A percentile compares a stretch with the other conserved stretches of the same genome.
Conservation (phyloP, 2,888 invertebrate species). For the Stenurella melanura region DNA sequence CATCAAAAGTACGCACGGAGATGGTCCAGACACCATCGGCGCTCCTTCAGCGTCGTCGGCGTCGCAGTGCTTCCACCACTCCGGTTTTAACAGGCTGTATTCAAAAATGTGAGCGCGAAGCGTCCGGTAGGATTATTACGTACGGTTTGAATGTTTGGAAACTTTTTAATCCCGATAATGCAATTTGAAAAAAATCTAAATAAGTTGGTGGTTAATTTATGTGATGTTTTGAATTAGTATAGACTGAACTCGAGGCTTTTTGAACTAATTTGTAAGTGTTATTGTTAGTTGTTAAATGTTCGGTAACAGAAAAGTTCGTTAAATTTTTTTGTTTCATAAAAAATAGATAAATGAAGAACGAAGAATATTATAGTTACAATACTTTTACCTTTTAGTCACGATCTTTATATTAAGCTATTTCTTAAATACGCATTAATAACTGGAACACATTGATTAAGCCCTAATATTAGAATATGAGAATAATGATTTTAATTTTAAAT, state of each 20-base stretch:
- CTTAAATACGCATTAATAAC: too few species aligned
- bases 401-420: too few species aligned
- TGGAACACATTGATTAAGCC: too few species aligned
- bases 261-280: not conserved
- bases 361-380: too few species aligned
- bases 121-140: conserved; percentile 2
- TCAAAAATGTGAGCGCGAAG: conserved; percentile 36
- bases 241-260: not conserved
- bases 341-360: too few species aligned
- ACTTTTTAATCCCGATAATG: not conserved
- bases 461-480: too few species aligned
- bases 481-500: too few species aligned
- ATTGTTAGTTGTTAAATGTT: not conserved
- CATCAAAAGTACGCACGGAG: conserved; percentile 53
- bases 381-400: too few species aligned
- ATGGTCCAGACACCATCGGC: conserved; percentile 50
- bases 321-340: too few species aligned
- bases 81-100: conserved; percentile 45
- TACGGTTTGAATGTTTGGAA: conserved; percentile 1
- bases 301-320: too few species aligned
- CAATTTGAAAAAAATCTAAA: not conserved
- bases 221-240: not conserved
- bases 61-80: conserved; percentile 54
- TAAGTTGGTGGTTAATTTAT: conserved; percentile 5
- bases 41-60: conserved; percentile 49